Evolutionary conservation across 1,140 invertebrate genomes (phyloP).

Genomic region (Mercenaria mercenaria): DNA sequence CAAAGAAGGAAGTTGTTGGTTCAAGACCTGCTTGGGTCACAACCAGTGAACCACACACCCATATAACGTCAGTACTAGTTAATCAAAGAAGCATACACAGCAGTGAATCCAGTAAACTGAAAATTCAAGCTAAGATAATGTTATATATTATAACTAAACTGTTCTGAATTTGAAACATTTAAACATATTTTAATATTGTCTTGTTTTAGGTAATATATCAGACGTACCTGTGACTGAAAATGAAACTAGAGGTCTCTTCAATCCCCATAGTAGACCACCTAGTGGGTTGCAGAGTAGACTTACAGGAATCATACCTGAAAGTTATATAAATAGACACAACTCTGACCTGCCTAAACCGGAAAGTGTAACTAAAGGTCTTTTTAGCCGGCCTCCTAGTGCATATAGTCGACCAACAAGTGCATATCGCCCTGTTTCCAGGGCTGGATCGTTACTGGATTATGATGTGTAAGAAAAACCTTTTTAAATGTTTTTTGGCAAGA

Average conservation of each 20-base stretch:
- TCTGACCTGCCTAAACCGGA: not conserved
- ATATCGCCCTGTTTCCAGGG: conserved; percentile 1
- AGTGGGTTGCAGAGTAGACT: not conserved
- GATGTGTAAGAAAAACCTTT: not conserved
- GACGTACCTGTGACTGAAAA: not conserved
- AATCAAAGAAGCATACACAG: no score
- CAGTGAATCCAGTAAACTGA: no score
- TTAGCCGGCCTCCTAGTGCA: not conserved
- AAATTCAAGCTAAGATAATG: no score
- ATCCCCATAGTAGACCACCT: conserved; percentile 9
- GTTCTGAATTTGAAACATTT: not conserved
- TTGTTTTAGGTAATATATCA: not conserved
- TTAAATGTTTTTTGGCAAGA: no score
- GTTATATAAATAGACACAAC: not conserved
- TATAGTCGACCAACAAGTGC: conserved; percentile 1
- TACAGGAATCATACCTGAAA: not conserved
- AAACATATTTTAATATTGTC: not conserved
- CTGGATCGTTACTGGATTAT: not conserved
- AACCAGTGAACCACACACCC: no score
- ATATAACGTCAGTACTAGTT: no score
- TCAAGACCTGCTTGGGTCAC: no score
- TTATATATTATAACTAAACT: no score
- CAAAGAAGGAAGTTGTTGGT: no score
- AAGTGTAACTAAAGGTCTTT: not conserved
- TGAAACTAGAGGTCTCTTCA: conserved; percentile 17